Evolutionary conservation across 2,797 vertebrate species (phyloP), one percentile per base, ranked within the genome.

Genomic region (Borostomias antarcticus): DNA sequence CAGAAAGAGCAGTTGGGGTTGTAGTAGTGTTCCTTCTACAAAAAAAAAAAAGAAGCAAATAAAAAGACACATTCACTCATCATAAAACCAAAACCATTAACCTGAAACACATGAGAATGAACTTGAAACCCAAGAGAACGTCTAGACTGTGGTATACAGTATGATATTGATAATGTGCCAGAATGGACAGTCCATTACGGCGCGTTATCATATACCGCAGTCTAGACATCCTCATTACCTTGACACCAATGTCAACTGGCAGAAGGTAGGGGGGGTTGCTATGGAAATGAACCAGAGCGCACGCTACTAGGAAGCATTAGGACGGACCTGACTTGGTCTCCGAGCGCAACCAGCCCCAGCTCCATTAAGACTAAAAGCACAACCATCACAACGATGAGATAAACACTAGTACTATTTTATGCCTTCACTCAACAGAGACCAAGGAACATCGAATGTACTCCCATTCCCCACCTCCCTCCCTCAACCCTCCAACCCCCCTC

Each of bases 1-100:
- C 97, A 99, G 91, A 99, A 99, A 51, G 97, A 99, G 76, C 97
- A 99, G 91, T 99, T 99, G 85, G 97, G 95, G 86, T 99, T 99
- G 92, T 97, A 96, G 88, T 97, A 99, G 90, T 98, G 95, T 80
- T 96, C 95, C 77, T 96, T 94, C 97, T 99, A 74, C 79, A 85
- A 48, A 79, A 80, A 58, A 75, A 62, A 78, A 47, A 60, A 78
- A 48, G 62, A 81, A 43, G 66, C 58, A 63, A 62, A 54, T 1
- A 3, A 75, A 74, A 15, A 73, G 74, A 9, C 72, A 15, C 40
- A n/a, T n/a, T n/a, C n/a, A n/a, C n/a, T n/a, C n/a, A n/a, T n/a
- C n/a, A n/a, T n/a, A n/a, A n/a, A n/a, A n/a, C n/a, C n/a, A n/a
- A n/a, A n/a, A n/a, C n/a, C n/a, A n/a, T n/a, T n/a, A n/a, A n/a